A percentile compares a stretch with the other conserved stretches of the same genome.
Evolutionary conservation across 2,797 vertebrate species (phyloP).

Genomic region (Naso thynnoides): DNA sequence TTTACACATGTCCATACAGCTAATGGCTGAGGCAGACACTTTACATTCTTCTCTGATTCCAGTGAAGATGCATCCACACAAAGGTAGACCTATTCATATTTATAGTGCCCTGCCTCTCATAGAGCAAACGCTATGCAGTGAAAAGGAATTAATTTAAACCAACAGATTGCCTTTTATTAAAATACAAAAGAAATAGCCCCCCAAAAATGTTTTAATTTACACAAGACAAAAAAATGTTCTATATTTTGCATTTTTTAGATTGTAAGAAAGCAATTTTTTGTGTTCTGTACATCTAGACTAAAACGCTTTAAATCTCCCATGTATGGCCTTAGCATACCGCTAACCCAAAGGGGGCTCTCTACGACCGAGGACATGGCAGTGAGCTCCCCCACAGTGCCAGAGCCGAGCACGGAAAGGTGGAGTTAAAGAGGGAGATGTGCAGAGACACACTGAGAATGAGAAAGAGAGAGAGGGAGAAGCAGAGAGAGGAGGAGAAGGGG

Average conservation of each 20-base stretch:
- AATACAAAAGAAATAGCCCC: constrained; percentile 20
- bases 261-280: constrained; percentile 3
- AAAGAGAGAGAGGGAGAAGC: constrained; percentile 48
- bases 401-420: constrained; percentile 62
- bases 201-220: background rate
- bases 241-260: background rate
- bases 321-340: constrained; percentile 53
- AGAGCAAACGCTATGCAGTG: background rate
- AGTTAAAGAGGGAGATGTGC: constrained; percentile 65
- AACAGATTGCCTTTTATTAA: constrained; percentile 1
- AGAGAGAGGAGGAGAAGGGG: constrained; percentile 65
- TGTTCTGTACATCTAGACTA: constrained; percentile 11
- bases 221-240: background rate
- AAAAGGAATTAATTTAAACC: constrained; percentile 6
- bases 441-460: constrained; percentile 65
- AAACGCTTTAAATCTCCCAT: constrained; percentile 34
- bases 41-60: constrained; percentile 50
- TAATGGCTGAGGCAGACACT: constrained; percentile 61
- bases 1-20: constrained; percentile 76
- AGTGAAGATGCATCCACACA: constrained; percentile 62
- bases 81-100: constrained; percentile 39
- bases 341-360: constrained; percentile 85
- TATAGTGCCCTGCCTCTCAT: constrained; percentile 1
- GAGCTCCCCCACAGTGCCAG: constrained; percentile 69
- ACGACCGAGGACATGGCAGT: constrained; percentile 74